Conservation (phyloP, 53 echinoderm and acorn worm genomes). For the Echinarachnius parma region DNA sequence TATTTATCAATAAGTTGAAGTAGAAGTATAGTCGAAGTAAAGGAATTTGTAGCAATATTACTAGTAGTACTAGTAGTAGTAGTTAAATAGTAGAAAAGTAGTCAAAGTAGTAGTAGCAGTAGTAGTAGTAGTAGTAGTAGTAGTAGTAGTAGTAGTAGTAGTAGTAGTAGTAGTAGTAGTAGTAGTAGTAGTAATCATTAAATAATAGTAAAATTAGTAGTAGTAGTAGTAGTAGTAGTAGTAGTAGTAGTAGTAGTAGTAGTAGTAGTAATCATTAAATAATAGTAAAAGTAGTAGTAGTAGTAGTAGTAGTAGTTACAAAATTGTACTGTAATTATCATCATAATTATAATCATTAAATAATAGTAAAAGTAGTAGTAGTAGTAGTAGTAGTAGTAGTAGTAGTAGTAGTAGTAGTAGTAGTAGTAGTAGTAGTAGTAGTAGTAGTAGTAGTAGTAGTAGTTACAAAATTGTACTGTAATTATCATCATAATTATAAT, state of each 20-base stretch:
- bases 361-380: constrained; percentile 6
- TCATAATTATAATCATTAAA: too few relatives aligned
- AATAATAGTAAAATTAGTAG: constrained; percentile 2
- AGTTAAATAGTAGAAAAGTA: constrained; percentile 7
- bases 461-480: background rate
- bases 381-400: constrained; percentile 13
- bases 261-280: constrained; percentile 7
- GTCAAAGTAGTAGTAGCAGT: constrained; percentile 15
- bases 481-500: too few relatives aligned
- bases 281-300: background rate
- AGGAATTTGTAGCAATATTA: background rate
- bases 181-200: background rate
- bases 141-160: too few relatives aligned
- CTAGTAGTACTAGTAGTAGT: constrained; percentile 1
- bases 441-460: background rate
- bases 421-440: constrained; percentile 27
- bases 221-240: background rate
- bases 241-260: constrained; percentile 1
- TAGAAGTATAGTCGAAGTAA: background rate
- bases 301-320: background rate
- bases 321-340: too few relatives aligned
- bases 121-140: background rate
- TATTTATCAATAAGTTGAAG: background rate
- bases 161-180: background rate
- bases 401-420: constrained; percentile 17